phyloP scores from a whole-genome alignment of 2,113 vertebrate species.

The Polyodon spathula region DNA sequence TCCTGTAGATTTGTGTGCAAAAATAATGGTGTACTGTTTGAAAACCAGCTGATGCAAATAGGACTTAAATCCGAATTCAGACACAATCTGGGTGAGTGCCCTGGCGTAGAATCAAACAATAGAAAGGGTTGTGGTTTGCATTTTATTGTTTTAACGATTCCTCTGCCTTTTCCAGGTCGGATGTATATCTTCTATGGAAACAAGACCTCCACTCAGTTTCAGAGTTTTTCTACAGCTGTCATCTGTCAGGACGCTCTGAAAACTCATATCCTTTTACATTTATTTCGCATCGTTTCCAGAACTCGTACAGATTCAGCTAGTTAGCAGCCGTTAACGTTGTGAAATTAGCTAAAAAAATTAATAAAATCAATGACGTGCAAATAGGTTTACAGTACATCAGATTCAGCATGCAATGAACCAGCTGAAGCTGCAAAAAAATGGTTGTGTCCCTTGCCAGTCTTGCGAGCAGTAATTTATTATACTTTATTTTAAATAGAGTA shows the following conservation, averaged over 20 bases:
- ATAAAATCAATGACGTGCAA: too few relatives aligned
- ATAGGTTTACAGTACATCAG: too few relatives aligned
- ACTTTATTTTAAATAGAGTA: too few relatives aligned
- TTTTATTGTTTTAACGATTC: constrained; percentile 62
- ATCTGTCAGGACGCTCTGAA: constrained; percentile 61
- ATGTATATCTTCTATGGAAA: constrained; percentile 88
- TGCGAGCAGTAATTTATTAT: too few relatives aligned
- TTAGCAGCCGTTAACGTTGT: too few relatives aligned
- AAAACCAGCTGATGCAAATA: constrained; percentile 85
- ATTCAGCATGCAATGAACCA: too few relatives aligned
- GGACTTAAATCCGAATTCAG: constrained; percentile 86
- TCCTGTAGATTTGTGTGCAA: constrained; percentile 79
- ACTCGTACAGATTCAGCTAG: too few relatives aligned
- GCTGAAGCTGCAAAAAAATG: too few relatives aligned
- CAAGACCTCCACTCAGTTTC: constrained; percentile 82
- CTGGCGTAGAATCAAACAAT: not conserved
- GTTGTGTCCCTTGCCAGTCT: too few relatives aligned
- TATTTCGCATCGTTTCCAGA: too few relatives aligned
- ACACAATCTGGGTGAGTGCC: constrained; percentile 79
- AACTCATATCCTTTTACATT: constrained; percentile 81
- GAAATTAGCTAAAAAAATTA: too few relatives aligned
- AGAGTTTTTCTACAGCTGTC: constrained; percentile 73
- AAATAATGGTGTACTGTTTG: constrained; percentile 85
- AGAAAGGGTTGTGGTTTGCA: too few relatives aligned
- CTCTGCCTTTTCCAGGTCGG: constrained; percentile 58